Evolutionary conservation across 2,797 vertebrate genomes (phyloP).

Genomic region (Mus spretus): DNA sequence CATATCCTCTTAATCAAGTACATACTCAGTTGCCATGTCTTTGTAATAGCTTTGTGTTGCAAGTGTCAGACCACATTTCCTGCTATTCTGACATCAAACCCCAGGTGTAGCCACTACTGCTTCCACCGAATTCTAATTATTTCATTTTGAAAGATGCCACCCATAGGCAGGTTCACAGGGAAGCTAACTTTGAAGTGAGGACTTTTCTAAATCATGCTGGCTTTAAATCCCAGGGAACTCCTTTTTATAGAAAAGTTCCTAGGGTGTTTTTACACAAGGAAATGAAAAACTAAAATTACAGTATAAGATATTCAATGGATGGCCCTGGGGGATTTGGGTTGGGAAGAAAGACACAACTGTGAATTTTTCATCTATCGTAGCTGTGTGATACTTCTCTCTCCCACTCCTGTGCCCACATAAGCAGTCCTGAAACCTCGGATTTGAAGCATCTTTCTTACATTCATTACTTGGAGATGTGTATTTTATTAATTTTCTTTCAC

Average conservation of each 20-base stretch:
- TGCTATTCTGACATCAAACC: slow-evolving; percentile 52
- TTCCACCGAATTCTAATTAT: slow-evolving; percentile 72
- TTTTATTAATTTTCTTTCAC: slow-evolving; percentile 58
- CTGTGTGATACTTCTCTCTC: slow-evolving; percentile 62
- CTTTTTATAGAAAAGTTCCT: slow-evolving; percentile 76
- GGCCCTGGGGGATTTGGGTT: slow-evolving; percentile 59
- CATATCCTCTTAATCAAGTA: slow-evolving; percentile 66
- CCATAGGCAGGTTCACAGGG: slow-evolving; percentile 64
- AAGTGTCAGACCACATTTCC: slow-evolving; percentile 68
- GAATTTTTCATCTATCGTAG: slow-evolving; percentile 74
- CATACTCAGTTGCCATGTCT: slow-evolving; percentile 28
- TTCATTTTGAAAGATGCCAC: slow-evolving; percentile 81
- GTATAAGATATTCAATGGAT: slow-evolving; percentile 74
- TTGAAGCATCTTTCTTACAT: slow-evolving; percentile 56
- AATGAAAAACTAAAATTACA: slow-evolving; percentile 81
- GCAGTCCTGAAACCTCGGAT: slow-evolving; percentile 37
- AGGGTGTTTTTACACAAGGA: slow-evolving; percentile 79
- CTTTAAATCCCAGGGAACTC: slow-evolving; percentile 80
- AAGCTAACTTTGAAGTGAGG: slow-evolving; percentile 79
- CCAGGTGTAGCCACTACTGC: slow-evolving; percentile 40
- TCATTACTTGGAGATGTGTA: slow-evolving; percentile 38
- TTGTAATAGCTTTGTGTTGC: slow-evolving; percentile 62
- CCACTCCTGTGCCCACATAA: neutral
- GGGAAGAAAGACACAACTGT: slow-evolving; percentile 70
- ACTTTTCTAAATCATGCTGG: slow-evolving; percentile 75